These are phyloP conservation scores for Drosophila serrata DNA, from an alignment of 1,140 invertebrate species.

Conservation along the genomic window DNA sequence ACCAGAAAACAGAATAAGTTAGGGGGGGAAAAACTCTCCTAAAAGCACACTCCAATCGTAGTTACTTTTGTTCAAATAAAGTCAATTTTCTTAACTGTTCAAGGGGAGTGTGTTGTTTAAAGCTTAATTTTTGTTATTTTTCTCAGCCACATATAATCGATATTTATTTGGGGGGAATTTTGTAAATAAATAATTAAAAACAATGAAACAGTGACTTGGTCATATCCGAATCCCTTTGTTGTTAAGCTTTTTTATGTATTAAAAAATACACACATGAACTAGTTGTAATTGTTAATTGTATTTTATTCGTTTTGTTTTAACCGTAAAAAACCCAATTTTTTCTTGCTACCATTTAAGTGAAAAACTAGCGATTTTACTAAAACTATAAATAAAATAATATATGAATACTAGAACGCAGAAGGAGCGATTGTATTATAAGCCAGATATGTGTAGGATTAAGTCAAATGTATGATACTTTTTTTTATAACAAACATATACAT, in stretches of 20 bases:
- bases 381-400: slow-evolving; percentile 9
- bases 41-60: neutral
- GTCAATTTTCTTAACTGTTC: slow-evolving; percentile 4
- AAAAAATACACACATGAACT: slow-evolving; percentile 1
- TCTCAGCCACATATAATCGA: neutral
- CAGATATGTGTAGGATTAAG: slow-evolving; percentile 50
- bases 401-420: slow-evolving; percentile 6
- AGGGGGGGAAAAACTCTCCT: neutral
- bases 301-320: slow-evolving; percentile 29
- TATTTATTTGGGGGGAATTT: neutral
- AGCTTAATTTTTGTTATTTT: neutral
- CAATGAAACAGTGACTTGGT: neutral
- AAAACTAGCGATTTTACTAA: slow-evolving; percentile 45
- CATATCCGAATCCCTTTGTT: slow-evolving; percentile 12
- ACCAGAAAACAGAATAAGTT: neutral
- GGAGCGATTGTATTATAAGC: slow-evolving; percentile 36
- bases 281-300: slow-evolving; percentile 29
- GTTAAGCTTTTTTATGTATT: slow-evolving; percentile 14
- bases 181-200: slow-evolving; percentile 24
- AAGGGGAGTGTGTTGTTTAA: neutral
- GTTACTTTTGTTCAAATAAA: slow-evolving; percentile 1
- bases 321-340: slow-evolving; percentile 1
- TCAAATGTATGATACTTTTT: slow-evolving; percentile 43
- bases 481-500: slow-evolving; percentile 40
- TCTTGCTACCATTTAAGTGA: slow-evolving; percentile 32